phyloP scores from a whole-genome alignment of 2,797 vertebrate genomes.

The Sebastes matsubarae region DNA sequence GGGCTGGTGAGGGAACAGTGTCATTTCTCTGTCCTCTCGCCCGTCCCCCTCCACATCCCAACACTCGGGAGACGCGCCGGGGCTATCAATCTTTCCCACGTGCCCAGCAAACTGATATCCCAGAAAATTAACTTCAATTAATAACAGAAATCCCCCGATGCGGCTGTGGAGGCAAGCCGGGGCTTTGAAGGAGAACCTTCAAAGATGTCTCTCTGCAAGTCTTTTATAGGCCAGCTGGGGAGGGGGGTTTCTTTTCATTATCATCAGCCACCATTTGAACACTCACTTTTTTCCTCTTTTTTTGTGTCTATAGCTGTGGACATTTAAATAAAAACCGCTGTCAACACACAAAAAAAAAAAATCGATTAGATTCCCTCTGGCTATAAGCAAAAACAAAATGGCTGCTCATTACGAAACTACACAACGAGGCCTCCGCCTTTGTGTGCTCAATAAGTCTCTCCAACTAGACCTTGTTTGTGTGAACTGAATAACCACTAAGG shows the following conservation, averaged over 20 bases:
- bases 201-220: conserved; percentile 94
- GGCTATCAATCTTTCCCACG: conserved; percentile 99
- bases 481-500: conserved; percentile 27
- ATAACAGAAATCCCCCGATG: conserved; percentile 97
- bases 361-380: conserved; percentile 61
- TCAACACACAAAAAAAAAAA: conserved; percentile 61
- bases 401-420: conserved; percentile 57
- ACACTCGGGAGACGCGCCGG: conserved; percentile 93
- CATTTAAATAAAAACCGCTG: conserved; percentile 71
- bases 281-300: conserved; percentile 20
- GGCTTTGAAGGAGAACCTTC: conserved; percentile 98
- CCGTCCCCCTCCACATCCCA: conserved; percentile 67
- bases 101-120: conserved; percentile 99
- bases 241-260: conserved; percentile 82
- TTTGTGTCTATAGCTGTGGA: conserved; percentile 40
- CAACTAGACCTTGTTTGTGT: conserved; percentile 47
- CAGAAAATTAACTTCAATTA: conserved; percentile 99
- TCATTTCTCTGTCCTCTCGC: conserved; percentile 80
- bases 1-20: conserved; percentile 74
- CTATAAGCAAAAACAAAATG: conserved; percentile 67
- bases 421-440: conserved; percentile 24
- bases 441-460: conserved; percentile 31
- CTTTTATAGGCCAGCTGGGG: conserved; percentile 88
- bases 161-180: conserved; percentile 82
- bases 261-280: conserved; percentile 83